Base-by-base conservation (phyloP, 1,140 invertebrate genomes). In the Acromyrmex echinatior region DNA sequence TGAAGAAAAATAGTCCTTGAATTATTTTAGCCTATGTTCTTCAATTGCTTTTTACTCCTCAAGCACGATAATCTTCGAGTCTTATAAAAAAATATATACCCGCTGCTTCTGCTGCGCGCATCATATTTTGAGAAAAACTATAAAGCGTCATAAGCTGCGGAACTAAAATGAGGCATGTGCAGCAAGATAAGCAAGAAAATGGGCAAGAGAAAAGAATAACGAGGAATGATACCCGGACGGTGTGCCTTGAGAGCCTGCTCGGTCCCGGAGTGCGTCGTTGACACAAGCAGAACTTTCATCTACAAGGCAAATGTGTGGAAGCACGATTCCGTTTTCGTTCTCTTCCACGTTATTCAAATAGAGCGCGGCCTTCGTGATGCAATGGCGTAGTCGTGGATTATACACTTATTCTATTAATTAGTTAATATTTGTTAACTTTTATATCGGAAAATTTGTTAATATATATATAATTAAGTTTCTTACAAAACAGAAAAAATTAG, bases 331-430 rank as follows among this genome's bases (percentile, higher is more conserved):
- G 63, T 90, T 84, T 78, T 79, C 60, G 68, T 81, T 49, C 63
- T 65, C 88, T 87, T 87, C 53, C 60, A 53, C 78, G 79, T 87
- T 90, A 84, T 84, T 90, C 89, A 90, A 87, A 87, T 79, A 90
- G 71, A 82, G 39, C 66, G 28, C 74, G 73, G 88, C 88, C 78
- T 84, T 89, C 77, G 85, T 39, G 35, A 53, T 49, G 18, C 87
- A 88, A 25, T 77, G 82, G 62, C 70, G 76, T 86, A 81, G 74
- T 80, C 14, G 49, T 45, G 25, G 3, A 49, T 63, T 62, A 35
- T 62, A 49, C 16, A 66, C 18, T 25, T 16, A 10, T 18, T 7
- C 9, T n/a, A 62, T 56, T 76, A 63, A 49, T 63, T 53, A 9
- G 3, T 35, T 31, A 39, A 68, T 31, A 31, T 51, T 66, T 7